These are phyloP conservation scores for Brachymystax lenok DNA, from an alignment of 2,797 vertebrate species.

Conservation along the genomic window DNA sequence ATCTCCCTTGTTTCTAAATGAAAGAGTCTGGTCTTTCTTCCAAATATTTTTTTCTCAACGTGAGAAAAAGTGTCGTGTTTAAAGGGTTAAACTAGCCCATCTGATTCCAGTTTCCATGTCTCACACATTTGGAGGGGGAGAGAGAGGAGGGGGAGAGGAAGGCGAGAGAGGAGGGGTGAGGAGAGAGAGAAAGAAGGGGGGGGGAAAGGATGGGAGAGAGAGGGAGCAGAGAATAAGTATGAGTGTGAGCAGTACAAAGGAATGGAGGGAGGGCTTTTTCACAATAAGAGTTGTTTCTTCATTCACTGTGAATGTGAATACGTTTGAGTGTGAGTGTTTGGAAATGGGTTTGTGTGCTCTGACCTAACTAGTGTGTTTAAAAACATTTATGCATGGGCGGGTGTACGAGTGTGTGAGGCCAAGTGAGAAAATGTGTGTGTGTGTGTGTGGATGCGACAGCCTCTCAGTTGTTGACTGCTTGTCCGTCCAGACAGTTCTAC, in stretches of 20 bases:
- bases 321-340: background rate
- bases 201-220: no score
- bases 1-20: no score
- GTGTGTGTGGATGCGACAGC: slow-evolving; percentile 12
- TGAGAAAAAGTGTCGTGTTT: background rate
- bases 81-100: slow-evolving; percentile 53
- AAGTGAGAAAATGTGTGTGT: background rate
- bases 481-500: background rate
- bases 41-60: background rate
- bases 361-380: background rate
- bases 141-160: no score
- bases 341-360: background rate
- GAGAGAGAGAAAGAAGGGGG: slow-evolving; percentile 11
- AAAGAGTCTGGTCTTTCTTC: no score
- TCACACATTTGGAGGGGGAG: background rate
- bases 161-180: no score
- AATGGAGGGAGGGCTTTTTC: slow-evolving; percentile 29
- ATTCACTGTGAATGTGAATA: background rate
- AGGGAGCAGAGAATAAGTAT: background rate
- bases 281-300: slow-evolving; percentile 55
- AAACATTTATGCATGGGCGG: background rate
- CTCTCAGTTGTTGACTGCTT: background rate
- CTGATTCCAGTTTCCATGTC: slow-evolving; percentile 55
- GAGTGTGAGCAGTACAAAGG: slow-evolving; percentile 31
- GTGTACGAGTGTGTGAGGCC: slow-evolving; percentile 18